Percentiles rank a stretch among this genome's conserved stretches.
phyloP scores from a whole-genome alignment of 2,888 invertebrate genomes.

The Pyrochroa serraticornis region DNA sequence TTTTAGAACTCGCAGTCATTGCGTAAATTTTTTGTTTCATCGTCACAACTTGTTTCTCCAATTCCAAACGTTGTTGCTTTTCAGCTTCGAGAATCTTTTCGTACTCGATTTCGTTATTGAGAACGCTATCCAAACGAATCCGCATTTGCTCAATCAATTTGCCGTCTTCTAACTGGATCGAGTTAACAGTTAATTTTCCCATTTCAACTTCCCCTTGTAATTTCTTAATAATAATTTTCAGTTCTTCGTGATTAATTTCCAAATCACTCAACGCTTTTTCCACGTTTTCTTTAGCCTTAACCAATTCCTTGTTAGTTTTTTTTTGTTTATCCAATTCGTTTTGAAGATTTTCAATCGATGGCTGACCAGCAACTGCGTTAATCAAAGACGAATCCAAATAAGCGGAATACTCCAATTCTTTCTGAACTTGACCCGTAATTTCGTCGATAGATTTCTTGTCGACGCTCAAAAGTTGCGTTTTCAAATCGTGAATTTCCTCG shows the following conservation, averaged over 20 bases:
- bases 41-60: conserved; percentile 49
- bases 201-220: conserved; percentile 51
- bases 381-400: conserved; percentile 60
- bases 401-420: conserved; percentile 66
- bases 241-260: conserved; percentile 49
- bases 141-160: conserved; percentile 70
- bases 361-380: conserved; percentile 60
- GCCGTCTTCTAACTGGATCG: conserved; percentile 67
- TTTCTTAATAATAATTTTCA: conserved; percentile 3
- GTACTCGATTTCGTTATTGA: conserved; percentile 69
- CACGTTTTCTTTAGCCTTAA: conserved; percentile 28
- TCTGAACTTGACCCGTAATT: conserved; percentile 63
- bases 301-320: conserved; percentile 37
- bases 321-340: conserved; percentile 53
- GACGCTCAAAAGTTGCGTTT: conserved; percentile 51
- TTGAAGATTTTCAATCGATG: conserved; percentile 42
- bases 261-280: conserved; percentile 33
- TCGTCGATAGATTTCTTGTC: conserved; percentile 61
- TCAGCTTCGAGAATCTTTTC: conserved; percentile 65
- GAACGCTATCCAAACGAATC: conserved; percentile 67
- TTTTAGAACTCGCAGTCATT: conserved; percentile 7
- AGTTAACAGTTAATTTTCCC: conserved; percentile 14
- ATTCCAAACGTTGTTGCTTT: conserved; percentile 55
- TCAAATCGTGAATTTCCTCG: conserved; percentile 49
- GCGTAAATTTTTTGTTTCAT: conserved; percentile 36